Percentiles rank a stretch among this genome's conserved stretches.
These are phyloP conservation scores for Smutsia gigantea DNA, from an alignment of 2,797 vertebrate genomes.

Conservation along the genomic window DNA sequence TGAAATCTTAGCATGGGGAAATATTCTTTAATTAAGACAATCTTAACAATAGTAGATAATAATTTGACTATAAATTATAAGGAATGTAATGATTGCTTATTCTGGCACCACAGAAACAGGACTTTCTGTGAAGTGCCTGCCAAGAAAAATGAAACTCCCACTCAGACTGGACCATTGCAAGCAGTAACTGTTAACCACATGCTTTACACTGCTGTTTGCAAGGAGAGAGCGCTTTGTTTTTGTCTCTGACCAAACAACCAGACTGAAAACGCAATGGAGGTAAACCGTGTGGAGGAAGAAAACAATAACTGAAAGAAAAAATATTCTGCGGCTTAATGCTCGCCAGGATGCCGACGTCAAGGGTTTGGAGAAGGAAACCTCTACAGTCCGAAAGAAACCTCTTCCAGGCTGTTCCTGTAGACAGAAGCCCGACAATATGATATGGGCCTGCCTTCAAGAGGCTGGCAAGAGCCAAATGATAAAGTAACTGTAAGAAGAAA, in stretches of 20 bases:
- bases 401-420: constrained; percentile 4
- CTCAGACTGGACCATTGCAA: constrained; percentile 84
- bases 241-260: constrained; percentile 58
- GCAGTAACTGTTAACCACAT: constrained; percentile 84
- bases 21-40: constrained; percentile 88
- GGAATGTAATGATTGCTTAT: constrained; percentile 90
- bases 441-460: constrained; percentile 10
- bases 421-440: not conserved
- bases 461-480: constrained; percentile 2
- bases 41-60: constrained; percentile 89
- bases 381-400: constrained; percentile 36
- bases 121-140: constrained; percentile 87
- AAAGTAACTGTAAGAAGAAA: not conserved
- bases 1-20: constrained; percentile 78
- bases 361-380: constrained; percentile 45
- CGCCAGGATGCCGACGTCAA: constrained; percentile 1
- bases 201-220: constrained; percentile 80
- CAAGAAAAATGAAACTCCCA: constrained; percentile 88
- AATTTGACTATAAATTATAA: constrained; percentile 88
- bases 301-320: constrained; percentile 41
- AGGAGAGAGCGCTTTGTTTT: constrained; percentile 77
- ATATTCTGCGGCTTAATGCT: not conserved
- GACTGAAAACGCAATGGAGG: constrained; percentile 41
- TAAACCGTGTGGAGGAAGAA: constrained; percentile 15
- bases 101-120: constrained; percentile 85